A percentile compares a stretch with the other conserved stretches of the same genome.
phyloP scores from a whole-genome alignment of 2,797 vertebrate species.

The Picus viridis region DNA sequence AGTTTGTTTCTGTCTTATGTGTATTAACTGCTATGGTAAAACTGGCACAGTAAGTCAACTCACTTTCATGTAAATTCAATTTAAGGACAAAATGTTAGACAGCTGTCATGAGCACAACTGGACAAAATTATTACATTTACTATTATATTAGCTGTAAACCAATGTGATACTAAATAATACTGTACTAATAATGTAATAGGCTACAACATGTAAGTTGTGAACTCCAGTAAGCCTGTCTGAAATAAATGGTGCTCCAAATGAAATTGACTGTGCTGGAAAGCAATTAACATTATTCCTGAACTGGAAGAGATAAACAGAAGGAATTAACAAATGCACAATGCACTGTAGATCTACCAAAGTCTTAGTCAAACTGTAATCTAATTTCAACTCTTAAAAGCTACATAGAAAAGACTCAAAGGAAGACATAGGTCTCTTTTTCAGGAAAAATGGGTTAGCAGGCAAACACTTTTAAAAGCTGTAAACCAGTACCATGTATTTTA shows the following conservation, averaged over 20 bases:
- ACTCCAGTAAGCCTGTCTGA: background rate
- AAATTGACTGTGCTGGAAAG: background rate
- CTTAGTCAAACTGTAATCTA: background rate
- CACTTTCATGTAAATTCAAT: background rate
- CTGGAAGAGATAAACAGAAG: background rate
- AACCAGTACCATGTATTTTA: background rate
- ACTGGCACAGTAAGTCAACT: background rate
- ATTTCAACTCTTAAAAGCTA: background rate
- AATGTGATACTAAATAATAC: background rate
- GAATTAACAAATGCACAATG: background rate
- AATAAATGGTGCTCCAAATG: background rate
- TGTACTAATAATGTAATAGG: background rate
- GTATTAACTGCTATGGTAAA: background rate
- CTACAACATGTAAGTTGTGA: background rate
- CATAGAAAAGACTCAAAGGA: background rate
- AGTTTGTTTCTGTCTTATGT: background rate
- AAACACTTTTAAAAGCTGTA: background rate
- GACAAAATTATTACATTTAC: background rate
- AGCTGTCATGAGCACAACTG: background rate
- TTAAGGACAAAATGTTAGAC: background rate
- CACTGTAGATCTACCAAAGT: background rate
- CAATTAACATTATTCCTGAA: background rate
- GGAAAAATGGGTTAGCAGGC: background rate
- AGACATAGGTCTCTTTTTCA: fast-evolving
- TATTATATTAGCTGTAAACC: background rate